Evolutionary conservation across 2,888 invertebrate genomes (phyloP), one percentile per base, ranked within the genome.

Genomic region (Lomographa bimaculata): DNA sequence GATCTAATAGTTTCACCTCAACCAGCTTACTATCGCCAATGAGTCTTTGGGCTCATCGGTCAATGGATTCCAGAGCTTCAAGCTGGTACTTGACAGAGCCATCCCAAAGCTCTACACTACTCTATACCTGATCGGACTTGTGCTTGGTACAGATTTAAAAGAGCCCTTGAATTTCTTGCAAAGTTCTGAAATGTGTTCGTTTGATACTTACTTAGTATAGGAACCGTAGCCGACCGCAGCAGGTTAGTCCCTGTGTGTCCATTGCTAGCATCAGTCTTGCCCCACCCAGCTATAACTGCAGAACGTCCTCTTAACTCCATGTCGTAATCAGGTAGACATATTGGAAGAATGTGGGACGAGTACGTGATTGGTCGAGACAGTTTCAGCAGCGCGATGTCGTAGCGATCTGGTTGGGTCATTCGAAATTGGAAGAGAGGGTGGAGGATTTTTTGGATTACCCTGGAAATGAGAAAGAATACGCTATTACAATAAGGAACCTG

Each of bases 391-490:
- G 96, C 96, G 42, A 96, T 89, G 73, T 96, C 96, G 71, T 91
- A 95, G 45, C 96, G 91, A 64, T 96, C 96, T 0, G 96, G 96
- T 61, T 96, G 96, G 0, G 95, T 95, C 69, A 94, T 91, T 4
- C 95, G 92, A 68, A 94, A 96, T 66, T 94, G 92, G 72, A 96
- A 96, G 12, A 92, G 90, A 0, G 96, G 96, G 71, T 96, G 96
- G 1, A 96, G 91, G 38, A 95, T 92, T 71, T 94, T 94, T 58
- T 94, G 92, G 38, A 91, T 79, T 1, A 96, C 94, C 38, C 93
- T 89, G 78, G 0, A 48, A 53, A 27, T 44, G 9, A 14, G 30
- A 23, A 35, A 16, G 23, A 25, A 8, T n/a, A n/a, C n/a, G n/a
- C n/a, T n/a, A n/a, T n/a, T n/a, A n/a, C n/a, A n/a, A n/a, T n/a